A percentile compares a stretch with the other conserved stretches of the same genome.
Evolutionary conservation across 2,797 vertebrate genomes (phyloP).

Genomic region (Ctenochaetus hawaiiensis): DNA sequence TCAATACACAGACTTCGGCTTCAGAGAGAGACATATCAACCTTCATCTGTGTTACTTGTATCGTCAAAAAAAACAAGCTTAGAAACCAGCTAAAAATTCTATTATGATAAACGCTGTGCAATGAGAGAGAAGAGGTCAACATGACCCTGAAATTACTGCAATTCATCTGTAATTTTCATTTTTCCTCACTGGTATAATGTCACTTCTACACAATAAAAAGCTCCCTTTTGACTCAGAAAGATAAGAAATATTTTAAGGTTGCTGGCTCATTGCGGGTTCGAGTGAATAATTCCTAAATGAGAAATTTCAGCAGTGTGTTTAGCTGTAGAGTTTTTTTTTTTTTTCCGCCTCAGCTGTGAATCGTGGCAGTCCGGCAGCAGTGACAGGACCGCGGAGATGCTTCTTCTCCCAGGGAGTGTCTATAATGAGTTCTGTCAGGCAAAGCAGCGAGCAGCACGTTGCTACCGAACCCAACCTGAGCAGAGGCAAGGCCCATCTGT

Average conservation of each 20-base stretch:
- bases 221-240: neutral
- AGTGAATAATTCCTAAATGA: constrained; percentile 6
- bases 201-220: neutral
- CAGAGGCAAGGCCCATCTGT: constrained; percentile 81
- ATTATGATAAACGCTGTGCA: constrained; percentile 10
- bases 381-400: constrained; percentile 63
- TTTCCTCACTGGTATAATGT: neutral
- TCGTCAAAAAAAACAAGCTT: neutral
- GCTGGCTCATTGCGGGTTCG: neutral
- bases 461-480: constrained; percentile 75
- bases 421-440: constrained; percentile 83
- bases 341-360: constrained; percentile 28
- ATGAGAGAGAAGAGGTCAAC: neutral
- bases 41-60: constrained; percentile 6
- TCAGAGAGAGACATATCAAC: constrained; percentile 37
- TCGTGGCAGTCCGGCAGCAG: constrained; percentile 19
- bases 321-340: neutral
- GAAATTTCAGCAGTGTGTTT: constrained; percentile 15
- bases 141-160: constrained; percentile 2
- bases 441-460: constrained; percentile 51
- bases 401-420: constrained; percentile 68
- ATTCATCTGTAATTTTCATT: neutral
- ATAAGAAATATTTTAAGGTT: neutral
- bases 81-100: constrained; percentile 24
- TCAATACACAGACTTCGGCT: constrained; percentile 56